phyloP scores from a whole-genome alignment of 2,797 vertebrate genomes.

The Apogon hyalosoma region DNA sequence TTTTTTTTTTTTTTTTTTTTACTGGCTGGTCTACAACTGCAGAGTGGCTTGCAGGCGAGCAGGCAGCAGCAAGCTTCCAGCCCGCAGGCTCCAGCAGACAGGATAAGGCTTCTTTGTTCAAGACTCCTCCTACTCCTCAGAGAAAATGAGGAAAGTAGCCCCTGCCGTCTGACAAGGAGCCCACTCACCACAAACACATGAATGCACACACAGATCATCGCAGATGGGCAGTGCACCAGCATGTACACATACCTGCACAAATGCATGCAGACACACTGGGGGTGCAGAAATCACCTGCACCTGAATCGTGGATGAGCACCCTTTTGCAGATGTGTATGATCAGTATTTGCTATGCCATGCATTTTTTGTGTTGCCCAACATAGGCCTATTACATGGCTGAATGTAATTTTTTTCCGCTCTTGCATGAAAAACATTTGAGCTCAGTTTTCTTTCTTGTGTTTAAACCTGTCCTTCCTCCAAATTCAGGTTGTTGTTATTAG shows the following conservation, averaged over 20 bases:
- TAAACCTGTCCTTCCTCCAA: constrained; percentile 17
- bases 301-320: too few relatives aligned
- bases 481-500: constrained; percentile 38
- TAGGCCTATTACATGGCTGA: not conserved
- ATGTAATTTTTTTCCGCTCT: not conserved
- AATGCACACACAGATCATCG: constrained; percentile 9
- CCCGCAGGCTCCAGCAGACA: constrained; percentile 83
- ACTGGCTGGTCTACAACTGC: constrained; percentile 71
- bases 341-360: too few relatives aligned
- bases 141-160: constrained; percentile 93
- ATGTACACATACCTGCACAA: not conserved
- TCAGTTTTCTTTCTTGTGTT: constrained; percentile 18
- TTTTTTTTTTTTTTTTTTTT: constrained; percentile 59
- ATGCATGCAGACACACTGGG: constrained; percentile 18
- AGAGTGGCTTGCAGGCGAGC: constrained; percentile 81
- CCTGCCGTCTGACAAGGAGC: constrained; percentile 85
- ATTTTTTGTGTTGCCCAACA: too few relatives aligned
- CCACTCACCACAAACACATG: constrained; percentile 68
- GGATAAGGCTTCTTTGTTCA: constrained; percentile 95
- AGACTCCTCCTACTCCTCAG: constrained; percentile 85
- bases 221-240: constrained; percentile 5
- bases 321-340: not conserved
- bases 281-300: not conserved
- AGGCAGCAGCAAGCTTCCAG: constrained; percentile 86
- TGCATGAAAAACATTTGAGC: not conserved